Conservation (phyloP, 2,113 vertebrate genomes). For the Ariopsis seemanni region DNA sequence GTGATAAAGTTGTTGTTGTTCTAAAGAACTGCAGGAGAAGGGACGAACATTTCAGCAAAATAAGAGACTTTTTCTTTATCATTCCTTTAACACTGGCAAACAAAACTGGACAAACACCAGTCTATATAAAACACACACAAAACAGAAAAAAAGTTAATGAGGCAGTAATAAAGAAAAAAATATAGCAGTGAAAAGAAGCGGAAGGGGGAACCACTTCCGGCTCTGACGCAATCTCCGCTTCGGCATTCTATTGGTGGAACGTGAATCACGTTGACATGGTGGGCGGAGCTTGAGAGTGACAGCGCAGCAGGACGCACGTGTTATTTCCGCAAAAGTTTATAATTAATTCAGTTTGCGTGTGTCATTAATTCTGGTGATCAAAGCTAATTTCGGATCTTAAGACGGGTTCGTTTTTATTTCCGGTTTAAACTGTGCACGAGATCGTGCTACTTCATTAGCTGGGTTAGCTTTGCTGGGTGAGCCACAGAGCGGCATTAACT, state of each 20-base stretch:
- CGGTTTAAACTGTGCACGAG: neutral
- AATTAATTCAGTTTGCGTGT: neutral
- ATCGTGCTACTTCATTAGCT: too few species aligned
- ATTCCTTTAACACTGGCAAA: too few species aligned
- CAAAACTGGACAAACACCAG: too few species aligned
- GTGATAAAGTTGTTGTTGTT: too few species aligned
- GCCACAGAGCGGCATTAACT: neutral
- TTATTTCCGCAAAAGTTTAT: neutral
- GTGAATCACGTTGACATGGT: neutral
- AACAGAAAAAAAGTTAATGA: neutral
- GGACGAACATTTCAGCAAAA: too few species aligned
- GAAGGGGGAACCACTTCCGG: neutral
- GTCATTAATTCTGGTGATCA: too few species aligned
- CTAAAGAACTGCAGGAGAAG: too few species aligned
- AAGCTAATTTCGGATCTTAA: neutral
- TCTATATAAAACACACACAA: neutral
- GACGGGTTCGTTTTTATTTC: neutral
- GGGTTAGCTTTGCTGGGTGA: neutral
- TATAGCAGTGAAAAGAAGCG: too few species aligned
- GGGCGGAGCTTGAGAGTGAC: neutral
- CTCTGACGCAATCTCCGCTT: neutral
- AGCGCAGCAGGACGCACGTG: neutral
- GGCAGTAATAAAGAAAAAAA: neutral
- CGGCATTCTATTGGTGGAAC: neutral
- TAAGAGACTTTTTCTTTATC: too few species aligned